phyloP scores from a whole-genome alignment of 2,113 vertebrate genomes.

The Verasper variegatus region DNA sequence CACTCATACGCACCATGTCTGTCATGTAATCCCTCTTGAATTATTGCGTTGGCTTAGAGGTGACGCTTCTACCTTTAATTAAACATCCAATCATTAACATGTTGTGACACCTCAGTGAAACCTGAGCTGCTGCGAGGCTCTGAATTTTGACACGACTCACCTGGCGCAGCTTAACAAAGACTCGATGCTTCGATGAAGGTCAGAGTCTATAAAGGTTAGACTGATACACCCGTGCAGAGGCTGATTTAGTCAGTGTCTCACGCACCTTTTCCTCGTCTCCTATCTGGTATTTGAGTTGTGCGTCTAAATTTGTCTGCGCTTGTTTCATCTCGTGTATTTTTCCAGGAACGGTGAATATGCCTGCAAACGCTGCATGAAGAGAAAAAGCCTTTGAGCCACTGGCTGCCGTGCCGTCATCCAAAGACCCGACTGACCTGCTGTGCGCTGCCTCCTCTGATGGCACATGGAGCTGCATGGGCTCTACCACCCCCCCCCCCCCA shows the following conservation, averaged over 20 bases:
- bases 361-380: not conserved
- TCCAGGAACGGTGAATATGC: not conserved
- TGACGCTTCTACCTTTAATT: no score
- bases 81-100: no score
- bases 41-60: no score
- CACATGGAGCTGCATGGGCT: conserved; percentile 36
- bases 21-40: no score
- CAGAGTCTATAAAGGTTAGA: not conserved
- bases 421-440: conserved; percentile 31
- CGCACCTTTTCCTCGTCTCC: not conserved
- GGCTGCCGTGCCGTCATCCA: conserved; percentile 46
- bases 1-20: no score
- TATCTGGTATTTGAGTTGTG: not conserved
- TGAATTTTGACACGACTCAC: no score
- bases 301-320: not conserved
- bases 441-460: conserved; percentile 6
- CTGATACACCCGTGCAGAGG: no score
- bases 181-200: not conserved
- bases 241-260: not conserved
- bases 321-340: not conserved
- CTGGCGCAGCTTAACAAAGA: no score
- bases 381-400: conserved; percentile 23
- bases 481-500: no score
- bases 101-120: no score
- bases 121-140: no score